Conservation (phyloP, 2,797 vertebrate species). For the Myripristis jacobus region DNA sequence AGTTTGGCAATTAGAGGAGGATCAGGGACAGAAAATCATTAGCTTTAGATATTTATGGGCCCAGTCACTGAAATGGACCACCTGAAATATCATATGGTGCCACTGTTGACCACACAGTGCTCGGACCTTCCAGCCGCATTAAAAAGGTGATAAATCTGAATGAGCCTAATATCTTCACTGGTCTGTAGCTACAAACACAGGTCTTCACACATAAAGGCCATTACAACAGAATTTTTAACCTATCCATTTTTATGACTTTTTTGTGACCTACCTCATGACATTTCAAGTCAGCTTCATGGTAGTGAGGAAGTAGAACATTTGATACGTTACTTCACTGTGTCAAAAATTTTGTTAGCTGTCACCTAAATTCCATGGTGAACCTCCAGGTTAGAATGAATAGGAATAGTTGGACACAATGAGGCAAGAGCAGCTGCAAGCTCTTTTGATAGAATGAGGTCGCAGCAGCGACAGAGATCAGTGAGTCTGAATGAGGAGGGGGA, state of each 20-base stretch:
- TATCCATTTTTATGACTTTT: background rate
- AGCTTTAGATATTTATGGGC: slow-evolving; percentile 52
- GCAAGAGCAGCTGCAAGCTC: slow-evolving; percentile 80
- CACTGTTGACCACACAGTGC: slow-evolving; percentile 13
- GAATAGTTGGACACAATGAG: slow-evolving; percentile 78
- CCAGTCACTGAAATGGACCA: slow-evolving; percentile 47
- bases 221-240: slow-evolving; percentile 1
- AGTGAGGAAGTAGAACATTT: background rate
- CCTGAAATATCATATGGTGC: slow-evolving; percentile 32
- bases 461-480: slow-evolving; percentile 79
- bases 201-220: background rate
- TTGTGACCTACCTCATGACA: background rate
- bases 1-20: slow-evolving; percentile 54
- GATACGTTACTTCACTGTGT: slow-evolving; percentile 9
- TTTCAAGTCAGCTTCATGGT: background rate
- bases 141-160: slow-evolving; percentile 34
- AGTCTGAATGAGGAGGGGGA: slow-evolving; percentile 73
- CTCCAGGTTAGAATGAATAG: slow-evolving; percentile 73
- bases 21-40: slow-evolving; percentile 50
- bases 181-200: slow-evolving; percentile 31
- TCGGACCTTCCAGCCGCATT: slow-evolving; percentile 23
- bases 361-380: slow-evolving; percentile 61
- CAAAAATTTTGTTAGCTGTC: slow-evolving; percentile 54
- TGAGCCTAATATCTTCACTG: slow-evolving; percentile 20
- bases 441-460: slow-evolving; percentile 86